phyloP scores from a whole-genome alignment of 2,888 invertebrate species.

The Diploptera punctata region DNA sequence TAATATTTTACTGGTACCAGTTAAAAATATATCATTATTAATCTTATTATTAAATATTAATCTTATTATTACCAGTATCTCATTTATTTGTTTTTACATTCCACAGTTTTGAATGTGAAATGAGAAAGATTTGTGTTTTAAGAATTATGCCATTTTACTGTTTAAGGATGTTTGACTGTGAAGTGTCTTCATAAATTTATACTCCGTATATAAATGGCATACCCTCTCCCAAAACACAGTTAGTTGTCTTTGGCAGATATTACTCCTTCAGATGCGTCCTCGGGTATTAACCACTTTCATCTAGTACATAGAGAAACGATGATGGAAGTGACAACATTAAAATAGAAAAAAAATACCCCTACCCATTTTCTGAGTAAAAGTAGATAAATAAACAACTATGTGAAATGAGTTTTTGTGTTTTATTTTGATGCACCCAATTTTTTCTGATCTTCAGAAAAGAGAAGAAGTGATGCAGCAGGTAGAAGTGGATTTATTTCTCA shows the following conservation, averaged over 20 bases:
- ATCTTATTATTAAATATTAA: too few relatives aligned
- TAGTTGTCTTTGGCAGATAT: slow-evolving; percentile 37
- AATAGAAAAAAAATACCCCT: slow-evolving; percentile 34
- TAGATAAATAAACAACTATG: slow-evolving; percentile 77
- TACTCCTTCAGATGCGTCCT: slow-evolving; percentile 41
- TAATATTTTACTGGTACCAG: slow-evolving; percentile 24
- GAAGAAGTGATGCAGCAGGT: too few relatives aligned
- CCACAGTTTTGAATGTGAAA: too few relatives aligned
- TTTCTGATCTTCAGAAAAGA: too few relatives aligned
- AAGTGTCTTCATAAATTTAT: slow-evolving; percentile 41
- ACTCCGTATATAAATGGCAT: slow-evolving; percentile 17
- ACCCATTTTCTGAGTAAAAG: slow-evolving; percentile 71
- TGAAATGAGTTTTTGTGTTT: slow-evolving; percentile 55
- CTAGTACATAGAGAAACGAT: slow-evolving; percentile 29
- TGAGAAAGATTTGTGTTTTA: too few relatives aligned
- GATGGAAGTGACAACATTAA: slow-evolving; percentile 40
- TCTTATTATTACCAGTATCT: too few relatives aligned
- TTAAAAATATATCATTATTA: slow-evolving; percentile 34
- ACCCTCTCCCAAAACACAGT: slow-evolving; percentile 8
- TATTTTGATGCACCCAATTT: too few relatives aligned
- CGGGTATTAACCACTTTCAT: slow-evolving; percentile 41
- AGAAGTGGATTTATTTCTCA: too few relatives aligned
- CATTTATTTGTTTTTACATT: too few relatives aligned
- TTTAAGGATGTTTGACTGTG: too few relatives aligned
- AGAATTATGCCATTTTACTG: too few relatives aligned